Evolutionary conservation across 2,888 invertebrate species (phyloP), one percentile per base, ranked within the genome.

Genomic region (Keiferia lycopersicella): DNA sequence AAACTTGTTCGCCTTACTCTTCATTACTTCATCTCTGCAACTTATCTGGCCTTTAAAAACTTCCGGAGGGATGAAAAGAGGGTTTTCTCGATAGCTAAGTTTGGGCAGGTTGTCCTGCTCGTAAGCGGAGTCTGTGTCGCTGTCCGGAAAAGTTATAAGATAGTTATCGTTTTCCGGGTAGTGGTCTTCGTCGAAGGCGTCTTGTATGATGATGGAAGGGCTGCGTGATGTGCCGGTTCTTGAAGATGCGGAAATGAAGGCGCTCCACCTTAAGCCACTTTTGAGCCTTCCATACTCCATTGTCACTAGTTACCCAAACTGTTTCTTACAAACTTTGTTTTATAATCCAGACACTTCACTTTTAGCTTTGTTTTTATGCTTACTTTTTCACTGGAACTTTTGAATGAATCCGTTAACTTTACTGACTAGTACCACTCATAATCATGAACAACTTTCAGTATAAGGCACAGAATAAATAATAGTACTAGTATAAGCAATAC

Each of bases 261-360:
- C 84, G 68, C 80, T 83, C 88, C 88, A 88, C 64, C 73, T 75
- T 63, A 86, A 69, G 45, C 83, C 87, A 68, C 69, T 84, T 68
- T 74, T 77, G 58, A 88, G 73, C 63, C 74, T 82, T 67, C 83
- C 87, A 68, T 80, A 84, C 79, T 91, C 89, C 91, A 91, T 91
- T 80, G 50, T 63, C 41, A 30, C 58, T 8, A 12, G 51, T 4
- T 48, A 68, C 26, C 26, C n/a, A 70, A 64, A 68, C 73, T 73
- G 67, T 73, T 72, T 76, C 69, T 26, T 4, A 26, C 26, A 2
- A 26, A 76, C 65, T 71, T 71, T 76, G 73, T 78, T 78, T n/a
- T 78, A 76, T 34, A 34, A 34, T 34, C 8, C 4, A 4, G 34
- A 10, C 34, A 34, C 34, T 30, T 2, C 6, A 30, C 26, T 26